Evolutionary conservation across 2,797 vertebrate species (phyloP).

Genomic region (Anas georgica): DNA sequence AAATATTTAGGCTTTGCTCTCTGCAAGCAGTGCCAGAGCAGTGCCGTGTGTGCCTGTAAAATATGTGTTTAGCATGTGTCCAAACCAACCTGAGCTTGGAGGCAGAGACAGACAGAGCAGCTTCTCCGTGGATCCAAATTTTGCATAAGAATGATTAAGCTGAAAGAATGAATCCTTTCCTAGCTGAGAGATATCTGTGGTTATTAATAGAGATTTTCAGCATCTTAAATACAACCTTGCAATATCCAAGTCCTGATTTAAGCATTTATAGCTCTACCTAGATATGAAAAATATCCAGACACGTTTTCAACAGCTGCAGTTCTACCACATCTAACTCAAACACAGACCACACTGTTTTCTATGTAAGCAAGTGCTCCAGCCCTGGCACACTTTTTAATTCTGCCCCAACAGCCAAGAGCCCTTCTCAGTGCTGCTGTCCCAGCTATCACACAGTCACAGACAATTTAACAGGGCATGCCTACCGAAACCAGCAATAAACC

Average conservation of each 20-base stretch:
- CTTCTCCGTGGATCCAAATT: background rate
- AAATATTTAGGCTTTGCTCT: background rate
- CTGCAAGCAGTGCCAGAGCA: background rate
- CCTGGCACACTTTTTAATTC: background rate
- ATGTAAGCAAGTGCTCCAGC: background rate
- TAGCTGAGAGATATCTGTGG: background rate
- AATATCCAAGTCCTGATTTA: background rate
- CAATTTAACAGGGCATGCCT: background rate
- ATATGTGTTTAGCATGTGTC: background rate
- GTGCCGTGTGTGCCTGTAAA: background rate
- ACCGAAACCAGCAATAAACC: background rate
- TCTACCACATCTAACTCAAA: background rate
- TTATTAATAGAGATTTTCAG: background rate
- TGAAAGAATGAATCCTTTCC: background rate
- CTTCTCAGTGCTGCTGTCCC: background rate
- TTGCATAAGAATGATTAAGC: accelerated
- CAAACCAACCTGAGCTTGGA: background rate
- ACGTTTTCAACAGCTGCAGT: background rate
- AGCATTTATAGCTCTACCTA: background rate
- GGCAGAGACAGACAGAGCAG: background rate
- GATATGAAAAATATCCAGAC: background rate
- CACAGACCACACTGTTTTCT: background rate
- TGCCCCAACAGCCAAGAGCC: background rate
- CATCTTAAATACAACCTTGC: background rate
- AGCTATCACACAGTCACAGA: background rate